A percentile compares a stretch with the other conserved stretches of the same genome.
Conservation (phyloP, 2,888 invertebrate genomes). For the Keiferia lycopersicella region DNA sequence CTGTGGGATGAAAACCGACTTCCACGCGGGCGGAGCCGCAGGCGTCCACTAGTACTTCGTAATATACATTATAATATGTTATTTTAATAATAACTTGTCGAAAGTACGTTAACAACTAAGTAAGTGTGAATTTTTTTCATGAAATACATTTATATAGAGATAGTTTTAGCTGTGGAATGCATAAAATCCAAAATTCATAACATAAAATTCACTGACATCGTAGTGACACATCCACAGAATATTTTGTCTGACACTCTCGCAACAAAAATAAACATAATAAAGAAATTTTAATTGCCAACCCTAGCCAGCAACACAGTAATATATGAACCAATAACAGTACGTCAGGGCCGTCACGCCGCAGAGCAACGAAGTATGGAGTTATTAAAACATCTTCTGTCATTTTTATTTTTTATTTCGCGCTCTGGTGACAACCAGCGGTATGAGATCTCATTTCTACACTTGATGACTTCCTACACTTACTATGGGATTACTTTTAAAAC, state of each 20-base stretch:
- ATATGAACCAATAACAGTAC: conserved; percentile 76
- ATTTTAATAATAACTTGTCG: too few species aligned
- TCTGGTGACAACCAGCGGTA: conserved; percentile 55
- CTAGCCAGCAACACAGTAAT: conserved; percentile 75
- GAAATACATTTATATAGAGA: too few species aligned
- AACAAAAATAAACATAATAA: not conserved
- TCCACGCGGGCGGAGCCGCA: too few species aligned
- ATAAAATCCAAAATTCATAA: too few species aligned
- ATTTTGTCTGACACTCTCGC: not conserved
- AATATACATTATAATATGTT: too few species aligned
- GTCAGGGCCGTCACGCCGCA: conserved; percentile 74
- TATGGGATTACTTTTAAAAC: conserved; percentile 3
- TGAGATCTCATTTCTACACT: conserved; percentile 6
- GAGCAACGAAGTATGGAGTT: conserved; percentile 75
- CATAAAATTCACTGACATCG: not conserved
- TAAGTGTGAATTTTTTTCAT: too few species aligned
- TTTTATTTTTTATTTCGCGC: conserved; percentile 71
- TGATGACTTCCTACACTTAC: conserved; percentile 19
- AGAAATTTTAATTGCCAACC: conserved; percentile 44
- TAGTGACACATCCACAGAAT: not conserved
- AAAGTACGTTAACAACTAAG: too few species aligned
- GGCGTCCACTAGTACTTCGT: not conserved
- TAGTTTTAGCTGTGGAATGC: too few species aligned
- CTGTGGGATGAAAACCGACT: too few species aligned
- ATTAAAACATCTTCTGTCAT: conserved; percentile 68